Evolutionary conservation across 2,797 vertebrate species (phyloP), one percentile per base, ranked within the genome.

Genomic region (Trematomus bernacchii): DNA sequence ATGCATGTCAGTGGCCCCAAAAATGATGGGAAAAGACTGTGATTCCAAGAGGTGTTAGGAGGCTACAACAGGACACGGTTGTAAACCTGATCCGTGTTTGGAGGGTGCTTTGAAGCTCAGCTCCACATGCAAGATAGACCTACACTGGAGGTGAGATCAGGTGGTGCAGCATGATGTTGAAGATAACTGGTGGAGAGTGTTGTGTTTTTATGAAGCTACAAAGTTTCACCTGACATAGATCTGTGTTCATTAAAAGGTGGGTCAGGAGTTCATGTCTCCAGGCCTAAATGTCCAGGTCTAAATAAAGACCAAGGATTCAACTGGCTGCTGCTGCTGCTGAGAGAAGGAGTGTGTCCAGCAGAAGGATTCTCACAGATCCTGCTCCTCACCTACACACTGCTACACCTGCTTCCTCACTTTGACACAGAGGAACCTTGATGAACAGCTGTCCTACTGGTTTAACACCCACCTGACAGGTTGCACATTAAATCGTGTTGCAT

Each of bases 1-100:
- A 96, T 95, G 72, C 91, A 93, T 91, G 90, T 91, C 92, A 79
- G 77, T 91, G 85, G 80, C 73, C 95, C 95, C 91, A 92, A 96
- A 94, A 96, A 94, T 85, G 80, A 83, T 77, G 73, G 54, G 77
- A 86, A 80, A 77, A 86, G 65, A 78, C 67, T 82, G 69, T 57
- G 58, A 86, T 71, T 75, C 71, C 57, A 67, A 75, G 62, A 71
- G 62, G 46, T 43, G 19, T 44, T 46, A 60, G 33, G n/a, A 59
- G 33, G 40, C 52, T 23, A 19, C n/a, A 60, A 15, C 8, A 47
- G 33, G 16, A n/a, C 7, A 7, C 48, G 64, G 50, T 14, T 73
- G 63, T 19, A 53, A 63, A 50, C 47, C 69, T 44, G 19, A 54
- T 21, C 33, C 21, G 52, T 58, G 71, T 27, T 16, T 52, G 66